A percentile compares a stretch with the other conserved stretches of the same genome.
phyloP scores from a whole-genome alignment of 2,888 invertebrate genomes.

The Stenodera caucasica region DNA sequence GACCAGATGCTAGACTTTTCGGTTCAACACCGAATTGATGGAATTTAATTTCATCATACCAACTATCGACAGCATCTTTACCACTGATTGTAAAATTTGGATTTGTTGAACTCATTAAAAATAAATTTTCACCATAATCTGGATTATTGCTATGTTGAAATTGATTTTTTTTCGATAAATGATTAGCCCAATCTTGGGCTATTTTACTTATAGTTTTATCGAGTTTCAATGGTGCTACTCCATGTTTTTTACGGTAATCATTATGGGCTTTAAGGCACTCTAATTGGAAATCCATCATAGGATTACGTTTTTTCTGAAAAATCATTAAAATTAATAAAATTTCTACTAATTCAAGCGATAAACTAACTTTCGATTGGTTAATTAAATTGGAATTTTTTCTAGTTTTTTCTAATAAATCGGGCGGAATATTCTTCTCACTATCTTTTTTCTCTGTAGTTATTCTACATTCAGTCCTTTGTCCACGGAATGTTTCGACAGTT shows the following conservation, averaged over 20 bases:
- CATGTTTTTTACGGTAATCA: slow-evolving; percentile 61
- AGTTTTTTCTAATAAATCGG: slow-evolving; percentile 46
- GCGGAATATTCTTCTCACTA: slow-evolving; percentile 52
- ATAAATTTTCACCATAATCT: slow-evolving; percentile 69
- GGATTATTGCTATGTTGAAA: slow-evolving; percentile 62
- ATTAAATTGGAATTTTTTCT: slow-evolving; percentile 14
- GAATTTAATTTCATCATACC: slow-evolving; percentile 76
- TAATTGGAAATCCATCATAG: slow-evolving; percentile 48
- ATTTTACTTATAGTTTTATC: slow-evolving; percentile 59
- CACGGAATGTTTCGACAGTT: slow-evolving; percentile 67
- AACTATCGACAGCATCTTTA: slow-evolving; percentile 70
- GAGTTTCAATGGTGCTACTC: slow-evolving; percentile 60
- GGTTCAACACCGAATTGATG: slow-evolving; percentile 71
- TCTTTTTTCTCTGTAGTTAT: slow-evolving; percentile 66
- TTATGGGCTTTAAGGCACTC: slow-evolving; percentile 65
- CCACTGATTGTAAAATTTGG: slow-evolving; percentile 67
- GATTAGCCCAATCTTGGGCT: slow-evolving; percentile 60
- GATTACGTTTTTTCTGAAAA: slow-evolving; percentile 41
- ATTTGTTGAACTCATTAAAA: slow-evolving; percentile 69
- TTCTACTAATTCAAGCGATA: no score
- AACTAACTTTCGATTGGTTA: slow-evolving; percentile 15
- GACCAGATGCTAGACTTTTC: slow-evolving; percentile 64
- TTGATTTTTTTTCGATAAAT: slow-evolving; percentile 58
- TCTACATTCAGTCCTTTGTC: slow-evolving; percentile 65
- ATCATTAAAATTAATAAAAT: no score